A percentile compares a stretch with the other conserved stretches of the same genome.
Conservation (phyloP, 1,140 invertebrate genomes). For the Nebria ingens region DNA sequence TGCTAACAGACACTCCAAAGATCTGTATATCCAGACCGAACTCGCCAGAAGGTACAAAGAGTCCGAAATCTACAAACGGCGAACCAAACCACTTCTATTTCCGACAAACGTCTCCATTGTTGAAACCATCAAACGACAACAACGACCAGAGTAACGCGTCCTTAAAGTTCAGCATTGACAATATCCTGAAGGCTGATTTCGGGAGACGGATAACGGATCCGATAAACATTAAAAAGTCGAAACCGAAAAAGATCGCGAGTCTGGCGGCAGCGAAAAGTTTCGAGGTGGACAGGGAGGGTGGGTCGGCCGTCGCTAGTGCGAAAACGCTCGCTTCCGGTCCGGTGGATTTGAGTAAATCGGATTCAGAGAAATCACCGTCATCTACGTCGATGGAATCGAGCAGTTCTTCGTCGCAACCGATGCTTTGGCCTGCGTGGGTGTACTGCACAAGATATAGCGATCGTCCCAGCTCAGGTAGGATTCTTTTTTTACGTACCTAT, state of each 20-base stretch:
- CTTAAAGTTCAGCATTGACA: conserved; percentile 86
- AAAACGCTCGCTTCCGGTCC: conserved; percentile 26
- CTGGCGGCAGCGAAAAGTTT: conserved; percentile 33
- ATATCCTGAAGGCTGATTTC: conserved; percentile 84
- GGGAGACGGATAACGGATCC: conserved; percentile 62
- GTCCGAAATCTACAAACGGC: conserved; percentile 17
- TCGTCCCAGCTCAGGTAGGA: conserved; percentile 88
- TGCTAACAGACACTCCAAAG: conserved; percentile 13
- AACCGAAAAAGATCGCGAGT: conserved; percentile 33
- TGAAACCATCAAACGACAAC: conserved; percentile 27
- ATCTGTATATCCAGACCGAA: conserved; percentile 18
- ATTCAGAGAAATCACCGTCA: conserved; percentile 18
- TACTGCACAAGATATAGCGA: conserved; percentile 97
- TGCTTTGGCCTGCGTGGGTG: conserved; percentile 76
- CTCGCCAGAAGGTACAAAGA: conserved; percentile 15
- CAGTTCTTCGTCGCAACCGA: conserved; percentile 31
- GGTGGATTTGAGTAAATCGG: conserved; percentile 28
- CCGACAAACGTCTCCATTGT: conserved; percentile 17
- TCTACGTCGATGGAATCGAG: conserved; percentile 26
- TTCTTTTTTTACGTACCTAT: too few species aligned
- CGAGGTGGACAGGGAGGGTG: conserved; percentile 25
- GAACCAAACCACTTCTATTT: conserved; percentile 21
- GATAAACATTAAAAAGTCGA: conserved; percentile 46
- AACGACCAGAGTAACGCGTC: conserved; percentile 49
- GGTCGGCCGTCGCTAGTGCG: conserved; percentile 26